A percentile compares a stretch with the other conserved stretches of the same genome.
These are phyloP conservation scores for Atethmia centrago DNA, from an alignment of 2,888 invertebrate genomes.

Conservation along the genomic window DNA sequence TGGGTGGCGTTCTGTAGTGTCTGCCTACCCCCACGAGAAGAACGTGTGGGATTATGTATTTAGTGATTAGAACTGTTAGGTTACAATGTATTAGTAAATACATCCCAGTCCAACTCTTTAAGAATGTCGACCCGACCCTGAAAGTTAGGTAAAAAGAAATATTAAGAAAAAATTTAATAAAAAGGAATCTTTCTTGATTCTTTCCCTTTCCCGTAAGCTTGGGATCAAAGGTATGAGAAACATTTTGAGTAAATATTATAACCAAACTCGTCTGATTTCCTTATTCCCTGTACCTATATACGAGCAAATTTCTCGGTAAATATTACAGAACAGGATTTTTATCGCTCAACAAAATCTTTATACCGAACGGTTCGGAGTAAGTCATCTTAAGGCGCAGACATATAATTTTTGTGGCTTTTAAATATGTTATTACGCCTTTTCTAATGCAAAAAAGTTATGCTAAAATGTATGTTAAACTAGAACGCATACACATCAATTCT, in stretches of 20 bases:
- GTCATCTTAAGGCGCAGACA: background rate
- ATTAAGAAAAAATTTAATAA: slow-evolving; percentile 31
- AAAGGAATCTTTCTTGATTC: background rate
- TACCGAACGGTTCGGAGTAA: background rate
- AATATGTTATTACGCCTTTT: no score
- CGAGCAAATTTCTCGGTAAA: slow-evolving; percentile 28
- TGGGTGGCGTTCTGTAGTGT: background rate
- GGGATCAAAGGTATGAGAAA: slow-evolving; percentile 41
- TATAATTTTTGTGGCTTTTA: no score
- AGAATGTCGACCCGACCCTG: background rate
- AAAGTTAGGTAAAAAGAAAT: slow-evolving; percentile 27
- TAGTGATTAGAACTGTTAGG: background rate
- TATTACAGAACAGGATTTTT: slow-evolving; percentile 22
- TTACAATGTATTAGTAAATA: background rate
- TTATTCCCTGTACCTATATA: background rate
- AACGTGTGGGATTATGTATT: background rate
- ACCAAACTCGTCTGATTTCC: slow-evolving; percentile 42
- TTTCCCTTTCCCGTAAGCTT: background rate
- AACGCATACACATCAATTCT: no score
- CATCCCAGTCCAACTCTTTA: background rate
- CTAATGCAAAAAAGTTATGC: no score
- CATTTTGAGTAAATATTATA: slow-evolving; percentile 57
- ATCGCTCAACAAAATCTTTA: slow-evolving; percentile 15
- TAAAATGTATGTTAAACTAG: no score
- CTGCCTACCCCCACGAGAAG: background rate